Conservation (phyloP, 1,140 invertebrate species). For the Drosophila rufa region DNA sequence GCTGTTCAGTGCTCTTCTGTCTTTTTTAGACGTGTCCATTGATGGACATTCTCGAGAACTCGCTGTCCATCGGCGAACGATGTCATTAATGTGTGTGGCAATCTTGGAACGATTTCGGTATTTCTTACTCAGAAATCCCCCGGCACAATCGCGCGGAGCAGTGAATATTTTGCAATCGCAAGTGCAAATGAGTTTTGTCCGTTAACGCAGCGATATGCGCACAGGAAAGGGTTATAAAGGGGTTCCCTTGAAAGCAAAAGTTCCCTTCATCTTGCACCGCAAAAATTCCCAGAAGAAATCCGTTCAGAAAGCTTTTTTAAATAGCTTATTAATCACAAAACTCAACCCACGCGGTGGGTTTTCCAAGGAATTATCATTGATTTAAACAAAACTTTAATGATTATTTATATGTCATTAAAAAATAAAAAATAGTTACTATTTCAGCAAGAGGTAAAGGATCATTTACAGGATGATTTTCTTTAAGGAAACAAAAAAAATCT, state of each 20-base stretch:
- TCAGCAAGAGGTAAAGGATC: too few relatives aligned
- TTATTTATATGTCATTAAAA: background rate
- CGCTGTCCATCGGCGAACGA: constrained; percentile 46
- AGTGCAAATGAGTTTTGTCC: constrained; percentile 49
- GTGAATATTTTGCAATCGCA: constrained; percentile 36
- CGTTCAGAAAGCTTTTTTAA: background rate
- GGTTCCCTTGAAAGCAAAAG: constrained; percentile 15
- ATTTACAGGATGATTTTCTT: too few relatives aligned
- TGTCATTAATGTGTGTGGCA: constrained; percentile 73
- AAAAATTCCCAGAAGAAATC: constrained; percentile 18
- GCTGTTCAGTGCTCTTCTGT: constrained; percentile 30
- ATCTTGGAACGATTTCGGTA: constrained; percentile 42
- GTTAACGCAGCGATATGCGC: constrained; percentile 20
- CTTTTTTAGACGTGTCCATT: constrained; percentile 47
- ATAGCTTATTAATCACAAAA: constrained; percentile 17
- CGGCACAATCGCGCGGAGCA: background rate
- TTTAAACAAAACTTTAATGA: background rate
- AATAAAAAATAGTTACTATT: too few relatives aligned
- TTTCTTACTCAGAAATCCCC: constrained; percentile 54
- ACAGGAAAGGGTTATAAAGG: constrained; percentile 23
- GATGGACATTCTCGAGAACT: constrained; percentile 77
- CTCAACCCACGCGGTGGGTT: background rate
- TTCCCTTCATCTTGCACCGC: constrained; percentile 18
- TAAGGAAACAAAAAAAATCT: too few relatives aligned
- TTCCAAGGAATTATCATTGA: background rate